A percentile compares a stretch with the other conserved stretches of the same genome.
Conservation (phyloP, 2,797 vertebrate genomes). For the Sparus aurata region DNA sequence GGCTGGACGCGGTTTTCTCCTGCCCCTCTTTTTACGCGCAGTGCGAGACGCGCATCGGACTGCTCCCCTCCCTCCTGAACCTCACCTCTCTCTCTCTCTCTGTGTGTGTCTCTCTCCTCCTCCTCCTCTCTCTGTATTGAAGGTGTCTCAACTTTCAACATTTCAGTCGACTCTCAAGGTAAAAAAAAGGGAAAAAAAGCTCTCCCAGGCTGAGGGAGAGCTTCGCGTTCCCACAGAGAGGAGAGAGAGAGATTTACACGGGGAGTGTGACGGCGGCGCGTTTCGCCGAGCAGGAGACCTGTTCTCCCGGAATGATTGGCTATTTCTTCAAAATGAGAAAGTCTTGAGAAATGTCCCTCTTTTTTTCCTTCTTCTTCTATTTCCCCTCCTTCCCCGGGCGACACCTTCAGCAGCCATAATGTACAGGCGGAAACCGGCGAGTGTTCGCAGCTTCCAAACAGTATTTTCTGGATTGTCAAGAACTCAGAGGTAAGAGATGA, state of each 20-base stretch:
- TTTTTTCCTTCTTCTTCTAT: neutral
- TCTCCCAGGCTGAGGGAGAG: conserved; percentile 18
- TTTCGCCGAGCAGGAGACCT: conserved; percentile 34
- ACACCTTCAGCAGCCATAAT: conserved; percentile 62
- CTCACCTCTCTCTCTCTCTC: neutral
- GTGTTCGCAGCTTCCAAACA: conserved; percentile 54
- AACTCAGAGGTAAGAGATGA: conserved; percentile 70
- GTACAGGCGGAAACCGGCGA: conserved; percentile 64
- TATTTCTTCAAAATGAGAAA: conserved; percentile 63
- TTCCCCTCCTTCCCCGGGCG: conserved; percentile 37
- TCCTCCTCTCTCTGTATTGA: neutral
- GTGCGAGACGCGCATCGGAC: conserved; percentile 26
- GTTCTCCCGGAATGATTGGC: conserved; percentile 55
- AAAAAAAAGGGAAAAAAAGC: neutral
- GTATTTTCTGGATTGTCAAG: conserved; percentile 58
- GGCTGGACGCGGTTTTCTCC: conserved; percentile 34
- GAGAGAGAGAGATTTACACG: conserved; percentile 20
- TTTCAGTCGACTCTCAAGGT: conserved; percentile 43
- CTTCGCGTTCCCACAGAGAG: conserved; percentile 31
- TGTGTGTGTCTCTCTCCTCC: conserved; percentile 12
- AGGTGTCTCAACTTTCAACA: conserved; percentile 67
- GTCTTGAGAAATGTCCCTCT: conserved; percentile 59
- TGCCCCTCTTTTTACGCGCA: conserved; percentile 45
- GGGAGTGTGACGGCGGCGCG: conserved; percentile 21
- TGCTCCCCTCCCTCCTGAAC: conserved; percentile 32